Percentiles rank a stretch among this genome's conserved stretches.
phyloP scores from a whole-genome alignment of 2,113 vertebrate genomes.

The Plestiodon gilberti region DNA sequence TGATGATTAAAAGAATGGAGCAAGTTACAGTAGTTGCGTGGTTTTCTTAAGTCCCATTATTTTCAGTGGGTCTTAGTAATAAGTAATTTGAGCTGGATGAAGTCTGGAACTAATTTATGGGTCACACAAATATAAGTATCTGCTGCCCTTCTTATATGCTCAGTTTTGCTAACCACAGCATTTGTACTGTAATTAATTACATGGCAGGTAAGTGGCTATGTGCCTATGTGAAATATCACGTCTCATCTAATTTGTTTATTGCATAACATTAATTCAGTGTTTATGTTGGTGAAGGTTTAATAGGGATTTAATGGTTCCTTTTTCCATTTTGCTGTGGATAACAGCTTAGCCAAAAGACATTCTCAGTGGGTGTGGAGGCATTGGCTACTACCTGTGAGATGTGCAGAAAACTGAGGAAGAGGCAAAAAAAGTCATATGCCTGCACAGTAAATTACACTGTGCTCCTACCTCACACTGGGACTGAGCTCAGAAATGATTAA shows the following conservation, averaged over 20 bases:
- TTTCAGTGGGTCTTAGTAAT: too few species aligned
- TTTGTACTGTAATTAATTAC: constrained; percentile 17
- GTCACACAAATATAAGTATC: not conserved
- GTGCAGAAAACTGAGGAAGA: constrained; percentile 64
- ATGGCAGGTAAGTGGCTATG: constrained; percentile 33
- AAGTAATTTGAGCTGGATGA: too few species aligned
- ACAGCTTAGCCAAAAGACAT: constrained; percentile 59
- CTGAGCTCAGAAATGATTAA: constrained; percentile 52
- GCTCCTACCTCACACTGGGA: constrained; percentile 37
- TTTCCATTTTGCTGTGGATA: constrained; percentile 61
- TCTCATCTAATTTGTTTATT: constrained; percentile 38
- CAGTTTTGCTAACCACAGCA: not conserved
- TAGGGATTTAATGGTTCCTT: constrained; percentile 72
- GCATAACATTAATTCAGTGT: constrained; percentile 70
- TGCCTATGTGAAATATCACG: constrained; percentile 29
- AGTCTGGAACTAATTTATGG: not conserved
- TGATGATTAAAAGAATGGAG: too few species aligned
- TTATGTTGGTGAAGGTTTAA: constrained; percentile 73
- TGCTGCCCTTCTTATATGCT: not conserved
- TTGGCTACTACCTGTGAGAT: constrained; percentile 61
- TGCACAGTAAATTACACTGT: constrained; percentile 68
- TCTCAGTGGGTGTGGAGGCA: constrained; percentile 54
- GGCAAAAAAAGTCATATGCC: constrained; percentile 62
- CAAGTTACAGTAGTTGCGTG: not conserved
- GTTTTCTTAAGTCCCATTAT: not conserved